Conservation (phyloP, 2,888 invertebrate genomes). For the Spilarctia lutea region DNA sequence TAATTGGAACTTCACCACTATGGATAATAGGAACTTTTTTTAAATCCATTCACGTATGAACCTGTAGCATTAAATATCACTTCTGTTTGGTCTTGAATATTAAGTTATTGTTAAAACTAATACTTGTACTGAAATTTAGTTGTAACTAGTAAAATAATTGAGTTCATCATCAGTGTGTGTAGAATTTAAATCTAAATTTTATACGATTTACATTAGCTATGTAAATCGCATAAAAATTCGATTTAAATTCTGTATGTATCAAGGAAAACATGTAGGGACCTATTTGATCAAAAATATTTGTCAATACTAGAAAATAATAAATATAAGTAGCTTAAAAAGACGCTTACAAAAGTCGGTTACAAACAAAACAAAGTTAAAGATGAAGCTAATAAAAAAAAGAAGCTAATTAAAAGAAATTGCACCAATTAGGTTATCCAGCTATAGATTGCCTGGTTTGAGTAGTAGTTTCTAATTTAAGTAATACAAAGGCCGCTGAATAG, state of each 20-base stretch:
- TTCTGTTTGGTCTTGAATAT: neutral
- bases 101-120: neutral
- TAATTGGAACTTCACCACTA: too few species aligned
- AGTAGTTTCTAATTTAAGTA: neutral
- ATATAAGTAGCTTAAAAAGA: too few species aligned
- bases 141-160: neutral
- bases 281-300: neutral
- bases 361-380: too few species aligned
- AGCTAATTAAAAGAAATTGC: neutral
- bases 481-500: neutral
- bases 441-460: neutral
- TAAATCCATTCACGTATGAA: neutral
- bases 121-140: neutral
- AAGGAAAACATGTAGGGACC: neutral
- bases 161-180: neutral
- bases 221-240: too few species aligned
- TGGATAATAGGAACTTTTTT: neutral
- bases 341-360: too few species aligned
- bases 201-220: neutral
- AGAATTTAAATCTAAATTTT: neutral
- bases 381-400: too few species aligned
- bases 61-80: neutral
- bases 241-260: too few species aligned
- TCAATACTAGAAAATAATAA: too few species aligned
- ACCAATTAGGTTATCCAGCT: neutral